Percentiles rank a stretch among this genome's conserved stretches.
Evolutionary conservation across 1,140 invertebrate species (phyloP).

Genomic region (Hyles euphorbiae): DNA sequence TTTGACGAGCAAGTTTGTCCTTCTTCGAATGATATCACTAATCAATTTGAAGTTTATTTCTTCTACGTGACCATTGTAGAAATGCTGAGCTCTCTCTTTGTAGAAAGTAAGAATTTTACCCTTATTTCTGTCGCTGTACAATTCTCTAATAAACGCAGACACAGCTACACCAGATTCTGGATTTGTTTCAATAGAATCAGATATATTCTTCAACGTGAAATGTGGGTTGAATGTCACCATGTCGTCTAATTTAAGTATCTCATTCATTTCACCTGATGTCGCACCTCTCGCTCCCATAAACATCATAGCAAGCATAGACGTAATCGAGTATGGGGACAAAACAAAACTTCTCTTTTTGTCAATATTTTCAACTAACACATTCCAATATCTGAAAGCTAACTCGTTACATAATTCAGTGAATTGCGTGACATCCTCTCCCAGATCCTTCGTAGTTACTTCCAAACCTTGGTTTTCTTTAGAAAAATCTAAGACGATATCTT

Average conservation of each 20-base stretch:
- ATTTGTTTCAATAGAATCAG: slow-evolving; percentile 82
- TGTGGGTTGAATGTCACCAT: slow-evolving; percentile 93
- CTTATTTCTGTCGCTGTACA: slow-evolving; percentile 86
- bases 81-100: slow-evolving; percentile 88
- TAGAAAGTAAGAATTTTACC: slow-evolving; percentile 89
- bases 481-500: slow-evolving; percentile 67
- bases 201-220: slow-evolving; percentile 88
- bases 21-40: slow-evolving; percentile 83
- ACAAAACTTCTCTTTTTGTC: slow-evolving; percentile 85
- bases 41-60: slow-evolving; percentile 89
- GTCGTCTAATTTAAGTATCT: slow-evolving; percentile 88
- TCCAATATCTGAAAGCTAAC: slow-evolving; percentile 88
- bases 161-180: slow-evolving; percentile 81
- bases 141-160: slow-evolving; percentile 84
- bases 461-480: slow-evolving; percentile 82
- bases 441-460: slow-evolving; percentile 81
- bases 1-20: slow-evolving; percentile 87
- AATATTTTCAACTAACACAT: slow-evolving; percentile 80
- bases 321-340: slow-evolving; percentile 90
- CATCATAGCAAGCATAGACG: slow-evolving; percentile 90
- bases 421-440: slow-evolving; percentile 81
- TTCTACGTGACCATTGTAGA: slow-evolving; percentile 89
- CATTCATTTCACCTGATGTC: slow-evolving; percentile 93
- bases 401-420: slow-evolving; percentile 89
- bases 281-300: slow-evolving; percentile 90